Evolutionary conservation across 2,888 invertebrate species (phyloP), one percentile per base, ranked within the genome.

Genomic region (Agrochola litura): DNA sequence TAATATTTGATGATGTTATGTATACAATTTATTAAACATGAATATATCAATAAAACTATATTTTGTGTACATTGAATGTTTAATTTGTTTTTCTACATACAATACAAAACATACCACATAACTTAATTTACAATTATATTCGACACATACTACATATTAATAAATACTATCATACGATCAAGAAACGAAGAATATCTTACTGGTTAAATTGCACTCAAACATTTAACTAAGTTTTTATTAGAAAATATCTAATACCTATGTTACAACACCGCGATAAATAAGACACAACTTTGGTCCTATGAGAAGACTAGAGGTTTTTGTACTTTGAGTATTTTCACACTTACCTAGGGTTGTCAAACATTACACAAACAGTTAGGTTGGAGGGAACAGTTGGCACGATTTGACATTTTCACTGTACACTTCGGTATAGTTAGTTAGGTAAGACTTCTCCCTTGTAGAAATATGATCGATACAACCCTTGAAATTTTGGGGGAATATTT

Each of bases 401-500:
- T 92, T 94, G 60, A 96, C 86, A 84, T 96, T 96, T 91, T 96
- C 96, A 86, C 96, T 96, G 88, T 96, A 96, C 49, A 96, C 86
- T 79, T 93, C 93, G 4, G 93, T 92, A 79, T 93, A 96, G 85
- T 95, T 93, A 0, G 91, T 92, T 41, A 95, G 79, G 73, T 91
- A 92, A 16, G 88, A 89, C 8, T 92, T 88, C 74, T 94, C 92
- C 64, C 88, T 90, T 0, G 94, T 97, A 68, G 97, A 96, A 89
- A 97, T 97, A 84, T 97, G 96, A 90, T 97, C 97, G 82, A 97
- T 96, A 89, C 97, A 97, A 77, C 97, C 97, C 91, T 97, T 97
- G 89, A 97, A 97, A 82, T 97, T 97, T 77, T 96, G 92, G 8
- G 95, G 95, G 88, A 97, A 97, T 61, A 96, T 92, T 81, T 95